A percentile compares a stretch with the other conserved stretches of the same genome.
phyloP scores from a whole-genome alignment of 1,140 invertebrate species.

The Microvelia longipes region DNA sequence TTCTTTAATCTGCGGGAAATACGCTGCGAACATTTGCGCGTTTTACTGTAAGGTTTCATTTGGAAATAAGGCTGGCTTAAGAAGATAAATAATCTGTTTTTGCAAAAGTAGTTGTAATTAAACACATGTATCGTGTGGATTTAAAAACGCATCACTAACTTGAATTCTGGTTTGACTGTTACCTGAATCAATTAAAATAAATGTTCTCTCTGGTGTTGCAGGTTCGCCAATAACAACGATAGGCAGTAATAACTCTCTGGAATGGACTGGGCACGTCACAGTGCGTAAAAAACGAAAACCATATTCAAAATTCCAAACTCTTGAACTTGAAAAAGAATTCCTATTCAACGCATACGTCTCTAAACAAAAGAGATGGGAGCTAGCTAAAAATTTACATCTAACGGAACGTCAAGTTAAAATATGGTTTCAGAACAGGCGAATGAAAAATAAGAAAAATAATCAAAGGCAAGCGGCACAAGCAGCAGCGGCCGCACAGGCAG shows the following conservation, averaged over 20 bases:
- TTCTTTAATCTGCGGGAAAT: too few species aligned
- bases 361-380: conserved; percentile 92
- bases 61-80: too few species aligned
- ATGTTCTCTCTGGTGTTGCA: not conserved
- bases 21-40: too few species aligned
- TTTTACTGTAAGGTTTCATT: too few species aligned
- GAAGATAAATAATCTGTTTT: too few species aligned
- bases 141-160: too few species aligned
- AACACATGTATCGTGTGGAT: too few species aligned
- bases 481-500: conserved; percentile 52
- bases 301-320: conserved; percentile 89
- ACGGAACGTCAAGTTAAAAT: conserved; percentile 90
- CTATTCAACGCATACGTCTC: conserved; percentile 91
- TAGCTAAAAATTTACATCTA: conserved; percentile 80
- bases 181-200: too few species aligned
- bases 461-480: conserved; percentile 68
- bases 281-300: conserved; percentile 94
- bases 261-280: conserved; percentile 84
- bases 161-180: too few species aligned
- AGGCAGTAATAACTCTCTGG: conserved; percentile 60
- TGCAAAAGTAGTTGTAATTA: too few species aligned
- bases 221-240: conserved; percentile 33
- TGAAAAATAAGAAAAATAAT: conserved; percentile 98
- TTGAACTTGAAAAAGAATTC: conserved; percentile 95
- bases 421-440: conserved; percentile 93